Percentiles rank a stretch among this genome's conserved stretches.
Evolutionary conservation across 2,888 invertebrate species (phyloP).

Genomic region (Andrena marginata): DNA sequence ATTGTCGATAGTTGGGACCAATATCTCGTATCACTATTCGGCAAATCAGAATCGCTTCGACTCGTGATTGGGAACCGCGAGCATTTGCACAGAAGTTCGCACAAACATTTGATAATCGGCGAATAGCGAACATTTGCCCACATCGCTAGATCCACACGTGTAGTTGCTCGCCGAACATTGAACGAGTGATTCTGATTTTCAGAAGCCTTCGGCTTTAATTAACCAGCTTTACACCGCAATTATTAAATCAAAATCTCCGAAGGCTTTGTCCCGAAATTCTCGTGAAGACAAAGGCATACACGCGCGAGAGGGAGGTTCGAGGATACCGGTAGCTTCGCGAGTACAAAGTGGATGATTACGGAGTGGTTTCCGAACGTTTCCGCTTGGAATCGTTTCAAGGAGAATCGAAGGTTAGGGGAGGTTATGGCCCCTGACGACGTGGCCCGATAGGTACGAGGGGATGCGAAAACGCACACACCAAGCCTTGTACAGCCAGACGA

Average conservation of each 20-base stretch:
- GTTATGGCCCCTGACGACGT: slow-evolving; percentile 52
- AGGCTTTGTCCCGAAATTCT: not conserved
- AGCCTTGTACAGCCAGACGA: slow-evolving; percentile 43
- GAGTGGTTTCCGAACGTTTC: slow-evolving; percentile 58
- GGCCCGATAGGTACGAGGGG: slow-evolving; percentile 39
- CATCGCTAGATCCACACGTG: too few species aligned
- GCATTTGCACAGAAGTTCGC: too few species aligned
- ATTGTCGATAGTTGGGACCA: too few species aligned
- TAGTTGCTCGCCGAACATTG: too few species aligned
- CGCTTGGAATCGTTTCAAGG: slow-evolving; percentile 66
- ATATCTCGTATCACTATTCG: too few species aligned
- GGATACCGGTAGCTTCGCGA: not conserved
- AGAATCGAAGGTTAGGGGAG: slow-evolving; percentile 70
- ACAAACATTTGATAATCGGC: too few species aligned
- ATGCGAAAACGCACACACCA: slow-evolving; percentile 45
- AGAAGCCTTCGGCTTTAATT: too few species aligned
- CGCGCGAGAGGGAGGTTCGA: not conserved
- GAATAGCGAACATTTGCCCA: too few species aligned
- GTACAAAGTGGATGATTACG: slow-evolving; percentile 32
- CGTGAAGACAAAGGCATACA: not conserved
- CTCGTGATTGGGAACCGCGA: too few species aligned
- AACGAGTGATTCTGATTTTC: too few species aligned
- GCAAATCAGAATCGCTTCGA: too few species aligned
- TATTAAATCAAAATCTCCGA: not conserved
- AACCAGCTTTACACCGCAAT: not conserved